Base-by-base conservation (phyloP, 2,113 vertebrate genomes). In the Tringa solitaria region DNA sequence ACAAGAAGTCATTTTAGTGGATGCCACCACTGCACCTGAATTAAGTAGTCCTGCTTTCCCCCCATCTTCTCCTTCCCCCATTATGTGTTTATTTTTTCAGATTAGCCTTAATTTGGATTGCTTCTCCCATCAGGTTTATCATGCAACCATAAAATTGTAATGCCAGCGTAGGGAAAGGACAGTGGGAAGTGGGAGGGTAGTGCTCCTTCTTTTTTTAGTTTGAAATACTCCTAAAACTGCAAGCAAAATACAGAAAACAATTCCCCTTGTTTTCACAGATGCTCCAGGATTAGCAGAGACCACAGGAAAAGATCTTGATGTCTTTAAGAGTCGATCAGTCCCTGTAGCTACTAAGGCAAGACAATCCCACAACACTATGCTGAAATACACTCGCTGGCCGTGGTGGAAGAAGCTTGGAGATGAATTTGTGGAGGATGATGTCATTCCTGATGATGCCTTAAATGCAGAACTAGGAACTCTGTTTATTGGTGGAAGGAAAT, bases 331-430 rank as follows among this genome's bases (percentile, higher is more conserved):
- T 92, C 98, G 98, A 22, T 99, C 99, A 3, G 90, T 97, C 32
- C 98, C 98, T 39, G 88, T 99, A 35, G 98, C 98, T 32, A 92
- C 98, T 39, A 98, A 98, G 14, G 99, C 99, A 86, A 98, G 98
- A 20, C 98, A 99, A 21, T 96, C 97, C 74, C 99, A 99, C 96
- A 98, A 98, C 30, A 90, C 97, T 8, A 79, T 98, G 95, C 97
- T 99, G 92, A 99, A 98, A 96, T 96, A 97, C 7, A 59, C 91
- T 63, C 95, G 92, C 70, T 98, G 98, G 78, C 99, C 99, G 0
- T 99, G 99, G 99, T 99, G 99, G 99, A 99, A 97, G 96, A 99
- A 96, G n/a, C 98, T 99, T 85, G 98, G 97, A 74, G 98, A 98
- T 30, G 98, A 98, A 61, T 95, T 97, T 76, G 75, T 84, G 9